Conservation (phyloP, 2,113 vertebrate genomes). For the Melozone crissalis region DNA sequence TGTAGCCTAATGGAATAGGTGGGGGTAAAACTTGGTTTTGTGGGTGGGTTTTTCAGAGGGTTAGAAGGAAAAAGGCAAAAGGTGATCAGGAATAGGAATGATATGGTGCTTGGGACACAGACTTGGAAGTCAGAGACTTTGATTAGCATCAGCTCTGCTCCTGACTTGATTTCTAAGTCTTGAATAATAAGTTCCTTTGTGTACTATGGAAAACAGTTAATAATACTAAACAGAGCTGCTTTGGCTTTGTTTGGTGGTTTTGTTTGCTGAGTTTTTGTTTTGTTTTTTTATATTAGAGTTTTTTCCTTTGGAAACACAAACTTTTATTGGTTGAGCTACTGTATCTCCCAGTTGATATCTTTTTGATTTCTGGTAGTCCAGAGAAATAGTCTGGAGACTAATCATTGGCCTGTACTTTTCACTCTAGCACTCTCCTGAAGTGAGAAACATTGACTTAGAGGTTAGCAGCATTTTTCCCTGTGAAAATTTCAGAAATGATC, state of each 20-base stretch:
- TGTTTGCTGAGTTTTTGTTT: background rate
- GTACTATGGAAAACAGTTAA: background rate
- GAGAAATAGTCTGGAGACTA: background rate
- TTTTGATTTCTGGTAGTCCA: background rate
- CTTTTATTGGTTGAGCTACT: background rate
- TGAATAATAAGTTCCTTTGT: background rate
- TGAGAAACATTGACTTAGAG: background rate
- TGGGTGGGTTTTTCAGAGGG: background rate
- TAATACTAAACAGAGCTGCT: background rate
- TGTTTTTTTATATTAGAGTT: background rate
- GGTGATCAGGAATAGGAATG: background rate
- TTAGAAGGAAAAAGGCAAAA: background rate
- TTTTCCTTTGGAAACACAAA: background rate
- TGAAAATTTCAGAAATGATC: background rate
- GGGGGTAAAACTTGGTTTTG: rapidly evolving
- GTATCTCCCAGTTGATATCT: background rate
- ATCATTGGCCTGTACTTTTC: background rate
- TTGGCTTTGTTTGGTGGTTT: background rate
- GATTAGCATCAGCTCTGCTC: background rate
- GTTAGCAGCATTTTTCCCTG: background rate
- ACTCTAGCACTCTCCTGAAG: background rate
- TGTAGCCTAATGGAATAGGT: too few relatives aligned
- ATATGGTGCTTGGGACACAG: background rate
- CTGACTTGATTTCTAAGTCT: background rate
- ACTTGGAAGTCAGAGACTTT: background rate